Evolutionary conservation across 1,140 invertebrate species (phyloP), one percentile per base, ranked within the genome.

Genomic region (Penaeus chinensis): DNA sequence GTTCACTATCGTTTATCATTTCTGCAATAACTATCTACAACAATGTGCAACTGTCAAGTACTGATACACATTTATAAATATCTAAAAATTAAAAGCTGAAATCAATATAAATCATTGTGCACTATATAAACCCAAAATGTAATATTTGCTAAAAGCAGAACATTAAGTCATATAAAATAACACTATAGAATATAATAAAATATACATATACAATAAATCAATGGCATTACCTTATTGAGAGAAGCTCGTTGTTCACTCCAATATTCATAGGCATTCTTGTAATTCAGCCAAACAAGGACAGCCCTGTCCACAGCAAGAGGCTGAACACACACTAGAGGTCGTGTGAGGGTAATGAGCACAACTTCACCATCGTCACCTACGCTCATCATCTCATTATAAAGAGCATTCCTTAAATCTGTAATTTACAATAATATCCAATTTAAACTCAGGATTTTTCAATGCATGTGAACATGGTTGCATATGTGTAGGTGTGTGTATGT

Each of bases 211-310:
- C 32, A 42, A 37, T 24, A 66, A 63, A 37, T 10, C 47, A 78
- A 78, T 19, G 5, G 27, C 13, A 32, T 82, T 61, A 87, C 89
- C 82, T 96, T 96, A 91, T 97, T 98, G 3, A 98, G 93, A 91
- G 95, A 96, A 0, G 96, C 95, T 32, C 98, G 93, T 92, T 99
- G 98, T 91, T 99, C 98, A 90, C 97, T 98, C 98, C 98, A 99
- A 93, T 99, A 99, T 91, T 99, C 98, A 91, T 99, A 99, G 0
- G 98, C 98, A 93, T 99, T 99, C 93, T 99, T 99, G 91, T 99
- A 99, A 93, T 99, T 99, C 71, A 99, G 93, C 98, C 98, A 99
- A 16, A 99, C 98, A 1, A 99, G 94, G 88, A 99, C 98, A 47
- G 98, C 98, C 92, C 97, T 97, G 92, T 99, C 98, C 65, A 99